Base-by-base conservation (phyloP, 2,888 invertebrate genomes). In the Drosophila monieri region DNA sequence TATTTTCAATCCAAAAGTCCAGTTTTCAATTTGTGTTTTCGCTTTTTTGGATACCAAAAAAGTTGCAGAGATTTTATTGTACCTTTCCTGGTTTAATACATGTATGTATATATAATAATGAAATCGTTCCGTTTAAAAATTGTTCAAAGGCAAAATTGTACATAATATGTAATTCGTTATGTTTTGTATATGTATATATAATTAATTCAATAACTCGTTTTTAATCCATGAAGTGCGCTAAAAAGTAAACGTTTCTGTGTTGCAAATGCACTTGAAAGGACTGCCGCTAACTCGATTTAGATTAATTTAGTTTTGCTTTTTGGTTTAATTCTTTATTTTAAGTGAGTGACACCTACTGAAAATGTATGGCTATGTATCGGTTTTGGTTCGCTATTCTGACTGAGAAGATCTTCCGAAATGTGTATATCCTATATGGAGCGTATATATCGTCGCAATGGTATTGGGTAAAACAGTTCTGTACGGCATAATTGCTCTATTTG, bases 11-110 rank as follows among this genome's bases (percentile, higher is more conserved):
- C 5, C 14, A 14, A 58, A 60, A 47, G 1, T 4, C 21, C n/a
- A 6, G 15, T 15, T 27, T 15, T 18, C 12, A 10, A 10, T 55
- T 48, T 65, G 14, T 44, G 43, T 78, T 84, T 80, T 80, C 57
- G 73, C 86, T 83, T 71, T 71, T 73, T 85, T 77, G 86, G 80
- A 83, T 86, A 54, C 84, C 80, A 80, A 80, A 80, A 80, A 80
- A 80, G 86, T 83, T 77, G 73, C 44, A 60, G 60, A 72, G 59
- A 52, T 67, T 76, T 80, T 80, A 85, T 85, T 80, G 75, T 83
- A 61, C 83, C 53, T 59, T 76, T 79, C 43, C 57, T 68, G 70
- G 57, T 78, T 61, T 57, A 78, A 59, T 68, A 67, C 44, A 53
- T 51, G 25, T 67, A 68, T 51, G 56, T 72, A 71, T 64, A 57